Percentiles rank a stretch among this genome's conserved stretches.
These are phyloP conservation scores for Apamea monoglypha DNA, from an alignment of 2,888 invertebrate species.

Conservation along the genomic window DNA sequence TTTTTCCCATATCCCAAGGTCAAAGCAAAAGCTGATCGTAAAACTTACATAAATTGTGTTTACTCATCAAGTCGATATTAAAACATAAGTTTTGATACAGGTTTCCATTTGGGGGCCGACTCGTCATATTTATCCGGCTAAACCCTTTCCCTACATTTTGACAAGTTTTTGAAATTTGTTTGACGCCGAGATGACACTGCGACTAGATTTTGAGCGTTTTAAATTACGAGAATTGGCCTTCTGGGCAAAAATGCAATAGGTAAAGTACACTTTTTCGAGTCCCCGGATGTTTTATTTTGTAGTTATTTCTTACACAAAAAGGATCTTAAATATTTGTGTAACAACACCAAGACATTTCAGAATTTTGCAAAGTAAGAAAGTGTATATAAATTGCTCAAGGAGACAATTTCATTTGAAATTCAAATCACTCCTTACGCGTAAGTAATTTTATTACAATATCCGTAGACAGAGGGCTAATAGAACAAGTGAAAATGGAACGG, in stretches of 20 bases:
- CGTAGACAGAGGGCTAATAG: slow-evolving; percentile 28
- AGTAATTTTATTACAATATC: slow-evolving; percentile 43
- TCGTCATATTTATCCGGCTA: too few relatives aligned
- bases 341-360: neutral
- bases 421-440: slow-evolving; percentile 46
- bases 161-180: too few relatives aligned
- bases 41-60: too few relatives aligned
- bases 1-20: too few relatives aligned
- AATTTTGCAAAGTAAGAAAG: slow-evolving; percentile 16
- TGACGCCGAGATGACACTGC: too few relatives aligned
- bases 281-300: neutral
- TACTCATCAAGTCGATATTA: too few relatives aligned
- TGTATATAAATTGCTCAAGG: slow-evolving; percentile 31
- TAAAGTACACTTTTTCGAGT: neutral
- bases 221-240: too few relatives aligned
- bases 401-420: slow-evolving; percentile 51
- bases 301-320: neutral
- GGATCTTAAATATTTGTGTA: slow-evolving; percentile 1
- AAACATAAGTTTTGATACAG: too few relatives aligned
- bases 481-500: slow-evolving; percentile 17
- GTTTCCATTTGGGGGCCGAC: too few relatives aligned
- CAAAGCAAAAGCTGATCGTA: too few relatives aligned
- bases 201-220: too few relatives aligned
- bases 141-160: too few relatives aligned
- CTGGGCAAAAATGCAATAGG: neutral